phyloP scores from a whole-genome alignment of 23 tunicate species.

The Oikopleura albicans region DNA sequence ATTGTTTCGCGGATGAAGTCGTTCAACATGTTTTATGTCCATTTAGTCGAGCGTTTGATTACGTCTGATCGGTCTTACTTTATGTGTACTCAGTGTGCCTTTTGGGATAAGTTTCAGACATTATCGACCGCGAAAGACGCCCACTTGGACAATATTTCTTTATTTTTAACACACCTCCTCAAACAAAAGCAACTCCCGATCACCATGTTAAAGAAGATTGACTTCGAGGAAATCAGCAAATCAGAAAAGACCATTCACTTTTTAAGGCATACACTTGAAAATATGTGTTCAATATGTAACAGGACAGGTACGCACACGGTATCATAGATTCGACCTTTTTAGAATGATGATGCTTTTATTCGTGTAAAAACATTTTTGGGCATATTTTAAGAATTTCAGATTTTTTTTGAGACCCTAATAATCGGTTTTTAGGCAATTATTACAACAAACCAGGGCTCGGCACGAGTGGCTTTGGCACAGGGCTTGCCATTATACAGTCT shows the following conservation, averaged over 20 bases:
- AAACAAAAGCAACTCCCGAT: background rate
- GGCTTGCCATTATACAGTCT: too few relatives aligned
- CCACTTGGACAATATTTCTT: background rate
- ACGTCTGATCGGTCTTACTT: background rate
- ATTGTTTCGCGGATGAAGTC: background rate
- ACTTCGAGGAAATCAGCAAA: background rate
- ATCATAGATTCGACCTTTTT: too few relatives aligned
- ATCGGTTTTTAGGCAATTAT: background rate
- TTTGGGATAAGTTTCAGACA: background rate
- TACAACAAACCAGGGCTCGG: too few relatives aligned
- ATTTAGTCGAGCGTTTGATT: background rate
- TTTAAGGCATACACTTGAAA: background rate
- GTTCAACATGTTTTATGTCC: conserved; percentile 8
- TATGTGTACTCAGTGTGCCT: conserved; percentile 5
- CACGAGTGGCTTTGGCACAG: too few relatives aligned
- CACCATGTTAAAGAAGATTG: conserved; percentile 8
- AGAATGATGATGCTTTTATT: too few relatives aligned
- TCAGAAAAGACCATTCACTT: background rate
- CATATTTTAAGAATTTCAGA: background rate
- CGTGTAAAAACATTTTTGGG: too few relatives aligned
- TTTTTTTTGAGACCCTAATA: background rate
- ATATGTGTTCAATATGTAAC: background rate
- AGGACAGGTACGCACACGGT: background rate
- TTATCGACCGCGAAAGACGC: background rate
- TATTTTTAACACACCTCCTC: background rate